Base-by-base conservation (phyloP, 2,113 vertebrate genomes). In the Himantopus leucocephalus region DNA sequence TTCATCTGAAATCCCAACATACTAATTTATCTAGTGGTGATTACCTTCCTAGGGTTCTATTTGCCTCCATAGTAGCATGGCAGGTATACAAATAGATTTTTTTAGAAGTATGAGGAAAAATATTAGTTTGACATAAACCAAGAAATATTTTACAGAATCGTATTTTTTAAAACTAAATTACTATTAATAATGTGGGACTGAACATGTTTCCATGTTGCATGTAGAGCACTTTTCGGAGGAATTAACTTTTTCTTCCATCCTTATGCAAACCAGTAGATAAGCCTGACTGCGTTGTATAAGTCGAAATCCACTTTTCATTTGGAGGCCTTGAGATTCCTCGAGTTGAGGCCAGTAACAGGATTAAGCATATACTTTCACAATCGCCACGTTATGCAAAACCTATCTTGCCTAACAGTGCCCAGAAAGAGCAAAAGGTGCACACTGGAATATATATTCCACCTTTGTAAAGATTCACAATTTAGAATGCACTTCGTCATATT, bases 381-480 rank as follows among this genome's bases (percentile, higher is more conserved):
- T 56, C 63, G 56, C 26, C 27, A 73, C 0, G 0, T 48, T 37
- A 78, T 1, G 7, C 13, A 68, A 60, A 87, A 45, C 17, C 30
- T 58, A 45, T 9, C 39, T 48, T 75, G 21, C 48, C 45, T 43
- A 80, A 85, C 9, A 85, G 16, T 4, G 27, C 52, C 17, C 43
- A 20, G 8, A 66, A 78, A 56, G 34, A 24, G n/a, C 50, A 96
- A 22, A 26, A 88, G 26, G 22, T 4, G 9, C 45, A 56, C 4
- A 0, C 0, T 62, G 37, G 60, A 88, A 37, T 10, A 56, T 3
- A n/a, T 17, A 92, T 60, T 76, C 58, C 78, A 72, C 12, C 14
- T 64, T 27, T 7, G 6, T 27, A 58, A 58, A 68, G 27, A 23
- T 26, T 59, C 13, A 24, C 0, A 1, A 74, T 45, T 71, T 62